Conservation (phyloP, 1,140 invertebrate genomes). For the Polypedilum pembai region DNA sequence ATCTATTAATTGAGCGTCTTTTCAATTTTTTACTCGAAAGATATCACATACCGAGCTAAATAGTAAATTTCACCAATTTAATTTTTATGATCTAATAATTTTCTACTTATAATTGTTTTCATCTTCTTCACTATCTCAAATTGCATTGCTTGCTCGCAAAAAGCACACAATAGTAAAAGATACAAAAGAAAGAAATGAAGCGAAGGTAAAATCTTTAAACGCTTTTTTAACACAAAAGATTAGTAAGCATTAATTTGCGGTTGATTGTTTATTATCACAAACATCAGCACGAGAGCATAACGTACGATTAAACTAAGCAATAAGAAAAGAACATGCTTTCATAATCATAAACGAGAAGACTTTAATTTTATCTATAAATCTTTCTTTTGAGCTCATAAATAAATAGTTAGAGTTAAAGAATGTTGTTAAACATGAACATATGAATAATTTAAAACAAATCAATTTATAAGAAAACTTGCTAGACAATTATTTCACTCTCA, state of each 20-base stretch:
- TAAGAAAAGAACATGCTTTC: not conserved
- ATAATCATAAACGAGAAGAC: conserved; percentile 19
- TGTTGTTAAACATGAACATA: not conserved
- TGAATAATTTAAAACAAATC: not conserved
- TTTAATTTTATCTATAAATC: no score
- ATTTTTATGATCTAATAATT: conserved; percentile 8
- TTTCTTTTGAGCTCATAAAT: no score
- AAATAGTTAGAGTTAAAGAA: no score
- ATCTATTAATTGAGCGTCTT: not conserved
- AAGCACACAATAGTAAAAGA: no score
- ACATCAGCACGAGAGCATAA: not conserved
- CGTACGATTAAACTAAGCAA: not conserved
- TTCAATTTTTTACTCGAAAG: not conserved
- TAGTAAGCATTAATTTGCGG: not conserved
- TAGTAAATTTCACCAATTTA: conserved; percentile 5
- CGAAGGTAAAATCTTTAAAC: no score
- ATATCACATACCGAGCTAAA: conserved; percentile 1
- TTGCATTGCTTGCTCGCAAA: no score
- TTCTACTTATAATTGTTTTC: not conserved
- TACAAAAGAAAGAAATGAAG: no score
- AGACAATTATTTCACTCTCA: not conserved
- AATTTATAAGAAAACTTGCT: not conserved
- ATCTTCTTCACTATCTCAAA: no score
- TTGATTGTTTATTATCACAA: not conserved
- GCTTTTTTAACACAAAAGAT: not conserved